A percentile compares a stretch with the other conserved stretches of the same genome.
Conservation (phyloP, 1,140 invertebrate species). For the Ceratina calcarata region DNA sequence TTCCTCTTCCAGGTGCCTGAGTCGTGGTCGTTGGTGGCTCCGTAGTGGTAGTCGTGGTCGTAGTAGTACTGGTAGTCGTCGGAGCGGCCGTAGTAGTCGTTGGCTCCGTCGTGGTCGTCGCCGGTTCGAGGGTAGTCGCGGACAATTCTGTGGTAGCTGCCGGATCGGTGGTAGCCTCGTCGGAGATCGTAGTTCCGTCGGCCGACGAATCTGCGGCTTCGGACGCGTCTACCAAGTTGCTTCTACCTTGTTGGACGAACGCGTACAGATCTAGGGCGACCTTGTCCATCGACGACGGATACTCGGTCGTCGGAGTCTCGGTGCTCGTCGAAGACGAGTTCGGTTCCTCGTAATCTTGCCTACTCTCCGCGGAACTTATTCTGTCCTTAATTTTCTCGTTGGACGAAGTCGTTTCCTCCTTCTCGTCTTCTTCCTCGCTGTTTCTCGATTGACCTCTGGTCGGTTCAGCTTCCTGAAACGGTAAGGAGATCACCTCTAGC, state of each 20-base stretch:
- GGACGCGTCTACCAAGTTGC: conserved; percentile 82
- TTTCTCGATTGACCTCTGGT: conserved; percentile 64
- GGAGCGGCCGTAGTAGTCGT: conserved; percentile 51
- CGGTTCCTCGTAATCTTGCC: conserved; percentile 53
- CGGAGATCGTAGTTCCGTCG: conserved; percentile 74
- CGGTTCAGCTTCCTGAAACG: conserved; percentile 64
- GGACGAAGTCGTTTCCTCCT: conserved; percentile 47
- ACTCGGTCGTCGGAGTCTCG: conserved; percentile 82
- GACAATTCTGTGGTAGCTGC: conserved; percentile 81
- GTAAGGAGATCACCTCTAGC: background rate
- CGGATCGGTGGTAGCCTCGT: conserved; percentile 82
- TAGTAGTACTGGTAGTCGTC: too few species aligned
- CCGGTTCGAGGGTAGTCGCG: conserved; percentile 70
- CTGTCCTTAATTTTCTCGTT: conserved; percentile 36
- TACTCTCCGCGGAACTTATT: conserved; percentile 34
- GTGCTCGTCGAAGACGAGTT: conserved; percentile 77
- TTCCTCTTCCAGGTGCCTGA: conserved; percentile 74
- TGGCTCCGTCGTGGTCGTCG: conserved; percentile 80
- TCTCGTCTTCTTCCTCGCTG: conserved; percentile 58
- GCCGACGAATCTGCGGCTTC: conserved; percentile 69
- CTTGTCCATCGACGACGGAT: conserved; percentile 86
- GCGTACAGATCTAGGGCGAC: conserved; percentile 90
- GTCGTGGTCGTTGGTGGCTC: conserved; percentile 34
- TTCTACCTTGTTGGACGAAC: conserved; percentile 86
- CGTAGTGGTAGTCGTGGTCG: too few species aligned